phyloP scores from a whole-genome alignment of 92 coral and sea anemone species.

The Actinernus sp. region DNA sequence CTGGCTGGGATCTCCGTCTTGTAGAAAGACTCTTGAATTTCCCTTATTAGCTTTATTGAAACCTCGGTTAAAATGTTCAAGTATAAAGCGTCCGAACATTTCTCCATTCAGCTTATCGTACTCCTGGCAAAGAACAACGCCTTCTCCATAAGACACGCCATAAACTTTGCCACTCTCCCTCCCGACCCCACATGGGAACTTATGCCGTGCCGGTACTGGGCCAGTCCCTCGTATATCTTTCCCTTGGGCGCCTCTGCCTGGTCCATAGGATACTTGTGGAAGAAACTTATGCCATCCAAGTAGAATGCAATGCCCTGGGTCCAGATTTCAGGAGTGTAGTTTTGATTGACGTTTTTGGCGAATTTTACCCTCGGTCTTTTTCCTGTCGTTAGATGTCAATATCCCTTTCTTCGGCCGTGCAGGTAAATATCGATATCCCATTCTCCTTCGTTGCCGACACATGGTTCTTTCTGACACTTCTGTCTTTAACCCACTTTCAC shows the following conservation, averaged over 20 bases:
- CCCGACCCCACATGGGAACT: conserved; percentile 14
- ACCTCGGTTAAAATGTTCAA: neutral
- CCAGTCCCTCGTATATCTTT: conserved; percentile 9
- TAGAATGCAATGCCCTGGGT: conserved; percentile 3
- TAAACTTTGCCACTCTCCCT: conserved; percentile 4
- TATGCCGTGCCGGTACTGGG: neutral
- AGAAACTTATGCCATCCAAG: conserved; percentile 18
- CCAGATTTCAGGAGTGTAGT: neutral
- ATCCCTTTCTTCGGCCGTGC: too few species aligned
- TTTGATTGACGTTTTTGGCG: conserved; percentile 3
- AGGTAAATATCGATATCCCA: too few species aligned
- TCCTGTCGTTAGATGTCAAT: neutral
- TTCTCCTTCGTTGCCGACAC: too few species aligned
- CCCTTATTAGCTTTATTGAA: neutral
- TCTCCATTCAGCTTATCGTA: conserved; percentile 2
- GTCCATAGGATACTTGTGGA: conserved; percentile 8
- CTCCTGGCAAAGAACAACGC: neutral
- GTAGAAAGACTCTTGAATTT: neutral
- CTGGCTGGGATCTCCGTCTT: neutral
- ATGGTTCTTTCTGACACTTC: too few species aligned
- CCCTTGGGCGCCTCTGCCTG: conserved; percentile 8
- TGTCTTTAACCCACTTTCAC: too few species aligned
- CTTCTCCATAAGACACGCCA: neutral
- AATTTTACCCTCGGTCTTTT: conserved; percentile 7
- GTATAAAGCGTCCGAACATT: neutral